phyloP scores from a whole-genome alignment of 2,113 vertebrate species.

The Misgurnus anguillicaudatus region DNA sequence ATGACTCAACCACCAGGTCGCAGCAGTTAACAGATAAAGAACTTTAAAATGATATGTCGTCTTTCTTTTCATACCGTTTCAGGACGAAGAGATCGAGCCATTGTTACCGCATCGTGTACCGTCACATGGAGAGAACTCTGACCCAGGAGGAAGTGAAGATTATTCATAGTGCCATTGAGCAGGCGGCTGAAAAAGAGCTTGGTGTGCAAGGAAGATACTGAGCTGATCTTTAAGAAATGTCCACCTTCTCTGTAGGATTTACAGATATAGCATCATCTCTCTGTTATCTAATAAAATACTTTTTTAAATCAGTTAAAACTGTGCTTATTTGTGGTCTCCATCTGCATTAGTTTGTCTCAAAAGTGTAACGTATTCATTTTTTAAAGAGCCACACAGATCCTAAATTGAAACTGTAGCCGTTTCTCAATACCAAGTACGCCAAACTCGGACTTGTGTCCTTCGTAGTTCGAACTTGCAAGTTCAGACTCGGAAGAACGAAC shows the following conservation, averaged over 20 bases:
- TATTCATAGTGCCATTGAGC: constrained; percentile 81
- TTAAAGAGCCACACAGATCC: no score
- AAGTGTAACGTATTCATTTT: no score
- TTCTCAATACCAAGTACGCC: no score
- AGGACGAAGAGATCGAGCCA: constrained; percentile 87
- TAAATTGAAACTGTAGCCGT: no score
- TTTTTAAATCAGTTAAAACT: neutral
- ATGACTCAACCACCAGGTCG: neutral
- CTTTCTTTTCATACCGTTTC: neutral
- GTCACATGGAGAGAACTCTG: constrained; percentile 90
- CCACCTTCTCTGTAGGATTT: neutral
- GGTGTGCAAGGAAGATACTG: constrained; percentile 86
- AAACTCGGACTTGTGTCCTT: no score
- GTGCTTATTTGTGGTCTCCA: neutral
- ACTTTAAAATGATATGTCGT: neutral
- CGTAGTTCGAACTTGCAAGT: no score
- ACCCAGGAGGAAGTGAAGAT: constrained; percentile 81
- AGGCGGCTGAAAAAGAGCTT: constrained; percentile 74
- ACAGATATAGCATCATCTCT: neutral
- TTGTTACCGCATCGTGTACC: constrained; percentile 89
- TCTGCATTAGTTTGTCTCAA: neutral
- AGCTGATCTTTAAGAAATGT: constrained; percentile 38
- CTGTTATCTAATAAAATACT: neutral
- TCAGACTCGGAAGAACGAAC: no score
- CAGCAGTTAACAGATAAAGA: no score